Evolutionary conservation across 2,113 vertebrate genomes (phyloP).

Genomic region (Galeopterus variegatus): DNA sequence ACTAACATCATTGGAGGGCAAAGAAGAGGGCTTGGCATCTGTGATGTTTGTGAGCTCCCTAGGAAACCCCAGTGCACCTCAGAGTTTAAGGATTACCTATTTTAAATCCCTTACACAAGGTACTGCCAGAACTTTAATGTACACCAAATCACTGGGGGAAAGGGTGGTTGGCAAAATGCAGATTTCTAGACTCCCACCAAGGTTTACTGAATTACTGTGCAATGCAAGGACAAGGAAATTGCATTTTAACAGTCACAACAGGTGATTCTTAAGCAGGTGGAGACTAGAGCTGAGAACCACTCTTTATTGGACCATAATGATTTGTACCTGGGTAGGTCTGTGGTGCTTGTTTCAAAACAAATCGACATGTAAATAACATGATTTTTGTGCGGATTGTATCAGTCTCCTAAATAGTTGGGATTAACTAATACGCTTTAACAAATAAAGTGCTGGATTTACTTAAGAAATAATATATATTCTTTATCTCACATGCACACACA

Average conservation of each 20-base stretch:
- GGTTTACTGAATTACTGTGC: neutral
- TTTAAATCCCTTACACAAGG: conserved; percentile 33
- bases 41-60: neutral
- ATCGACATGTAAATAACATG: neutral
- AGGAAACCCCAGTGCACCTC: neutral
- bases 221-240: neutral
- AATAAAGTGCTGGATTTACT: conserved; percentile 32
- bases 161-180: neutral
- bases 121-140: neutral
- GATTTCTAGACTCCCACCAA: neutral
- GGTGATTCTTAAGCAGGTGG: neutral
- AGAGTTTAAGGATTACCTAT: neutral
- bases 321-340: neutral
- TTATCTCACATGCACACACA: neutral
- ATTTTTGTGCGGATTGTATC: neutral
- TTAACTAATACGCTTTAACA: neutral
- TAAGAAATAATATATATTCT: neutral
- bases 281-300: neutral
- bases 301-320: neutral
- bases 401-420: neutral
- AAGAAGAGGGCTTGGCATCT: neutral
- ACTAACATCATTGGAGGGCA: neutral
- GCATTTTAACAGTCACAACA: neutral
- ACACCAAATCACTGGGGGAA: neutral
- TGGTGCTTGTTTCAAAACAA: conserved; percentile 42